Percentiles rank a stretch among this genome's conserved stretches.
Evolutionary conservation across 2,888 invertebrate genomes (phyloP).

Genomic region (Drosophila nr. fundita): DNA sequence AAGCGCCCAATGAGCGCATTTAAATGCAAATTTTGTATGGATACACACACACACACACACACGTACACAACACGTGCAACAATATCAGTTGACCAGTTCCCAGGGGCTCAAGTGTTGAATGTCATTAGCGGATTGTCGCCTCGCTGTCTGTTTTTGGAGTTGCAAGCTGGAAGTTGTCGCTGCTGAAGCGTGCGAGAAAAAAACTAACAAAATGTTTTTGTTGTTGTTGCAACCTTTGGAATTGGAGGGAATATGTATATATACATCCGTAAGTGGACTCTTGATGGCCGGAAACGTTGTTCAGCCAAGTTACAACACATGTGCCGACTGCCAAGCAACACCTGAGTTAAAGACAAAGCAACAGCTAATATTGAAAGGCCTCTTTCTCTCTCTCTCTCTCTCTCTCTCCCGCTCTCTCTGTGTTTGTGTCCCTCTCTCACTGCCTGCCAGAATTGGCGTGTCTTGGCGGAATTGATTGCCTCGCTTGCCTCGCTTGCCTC

Average conservation of each 20-base stretch:
- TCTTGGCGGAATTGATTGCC: conserved; percentile 64
- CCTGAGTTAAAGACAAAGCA: conserved; percentile 42
- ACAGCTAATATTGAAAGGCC: conserved; percentile 1
- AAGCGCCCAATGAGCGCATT: conserved; percentile 56
- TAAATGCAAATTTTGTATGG: conserved; percentile 63
- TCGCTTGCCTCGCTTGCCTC: conserved; percentile 30
- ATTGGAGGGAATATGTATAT: conserved; percentile 29
- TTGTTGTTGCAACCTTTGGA: conserved; percentile 37
- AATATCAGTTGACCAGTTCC: conserved; percentile 16
- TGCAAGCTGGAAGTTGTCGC: conserved; percentile 32
- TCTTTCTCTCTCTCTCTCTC: not conserved
- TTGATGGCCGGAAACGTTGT: conserved; percentile 79
- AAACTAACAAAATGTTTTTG: conserved; percentile 56
- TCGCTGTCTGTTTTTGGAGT: conserved; percentile 49
- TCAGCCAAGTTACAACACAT: conserved; percentile 56
- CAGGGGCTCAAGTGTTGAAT: conserved; percentile 59
- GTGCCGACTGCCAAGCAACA: conserved; percentile 57
- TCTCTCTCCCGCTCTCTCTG: not conserved
- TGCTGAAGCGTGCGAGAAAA: conserved; percentile 58
- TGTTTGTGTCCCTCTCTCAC: not conserved
- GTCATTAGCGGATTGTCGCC: conserved; percentile 74
- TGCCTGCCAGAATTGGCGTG: conserved; percentile 23
- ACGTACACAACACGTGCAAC: conserved; percentile 14
- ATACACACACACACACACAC: conserved; percentile 13
- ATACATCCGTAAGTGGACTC: conserved; percentile 69